Conservation (phyloP, 2,888 invertebrate genomes). For the Achlya flavicornis region DNA sequence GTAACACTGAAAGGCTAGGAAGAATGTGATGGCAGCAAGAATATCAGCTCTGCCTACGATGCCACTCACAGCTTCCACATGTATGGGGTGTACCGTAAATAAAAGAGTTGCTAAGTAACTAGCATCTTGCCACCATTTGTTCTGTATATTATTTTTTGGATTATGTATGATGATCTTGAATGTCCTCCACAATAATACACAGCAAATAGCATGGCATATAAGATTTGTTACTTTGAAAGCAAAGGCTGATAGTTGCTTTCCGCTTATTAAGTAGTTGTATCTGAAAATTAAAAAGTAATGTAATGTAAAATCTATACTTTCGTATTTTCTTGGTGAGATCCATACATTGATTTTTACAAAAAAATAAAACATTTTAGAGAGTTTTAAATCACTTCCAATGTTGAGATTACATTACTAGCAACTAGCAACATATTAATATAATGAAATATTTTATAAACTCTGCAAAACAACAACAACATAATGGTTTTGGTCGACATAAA, state of each 20-base stretch:
- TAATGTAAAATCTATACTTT: constrained; percentile 11
- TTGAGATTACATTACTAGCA: no score
- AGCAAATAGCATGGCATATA: constrained; percentile 86
- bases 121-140: constrained; percentile 53
- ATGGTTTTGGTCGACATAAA: no score
- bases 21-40: constrained; percentile 90
- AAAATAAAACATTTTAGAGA: no score
- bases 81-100: constrained; percentile 96
- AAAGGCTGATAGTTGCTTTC: constrained; percentile 79
- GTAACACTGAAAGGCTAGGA: constrained; percentile 88
- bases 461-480: no score
- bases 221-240: constrained; percentile 92
- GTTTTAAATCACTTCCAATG: no score
- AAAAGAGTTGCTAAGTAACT: constrained; percentile 88
- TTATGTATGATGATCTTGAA: constrained; percentile 43
- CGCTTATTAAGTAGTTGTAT: constrained; percentile 86
- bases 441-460: no score
- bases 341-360: no score
- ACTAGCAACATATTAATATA: no score
- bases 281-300: constrained; percentile 67
- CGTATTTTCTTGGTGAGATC: no score
- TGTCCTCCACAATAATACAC: constrained; percentile 53
- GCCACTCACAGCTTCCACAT: constrained; percentile 96
- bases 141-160: constrained; percentile 19
- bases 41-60: constrained; percentile 97